A percentile compares a stretch with the other conserved stretches of the same genome.
phyloP scores from a whole-genome alignment of 2,797 vertebrate species.

The Myotis pilosus region DNA sequence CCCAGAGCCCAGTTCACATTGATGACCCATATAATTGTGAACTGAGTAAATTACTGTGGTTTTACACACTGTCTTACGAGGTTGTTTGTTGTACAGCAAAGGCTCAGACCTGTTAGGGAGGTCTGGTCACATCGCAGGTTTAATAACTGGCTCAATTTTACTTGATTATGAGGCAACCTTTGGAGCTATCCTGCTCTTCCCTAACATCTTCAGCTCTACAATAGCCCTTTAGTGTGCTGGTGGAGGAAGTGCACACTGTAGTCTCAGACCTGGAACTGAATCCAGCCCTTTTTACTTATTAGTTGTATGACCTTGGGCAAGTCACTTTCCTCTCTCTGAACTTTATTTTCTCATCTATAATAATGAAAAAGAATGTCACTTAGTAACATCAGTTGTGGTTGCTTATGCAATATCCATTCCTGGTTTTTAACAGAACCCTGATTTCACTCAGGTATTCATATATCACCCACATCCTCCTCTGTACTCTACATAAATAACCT shows the following conservation, averaged over 20 bases:
- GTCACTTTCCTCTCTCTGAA: background rate
- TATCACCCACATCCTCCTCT: background rate
- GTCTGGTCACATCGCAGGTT: background rate
- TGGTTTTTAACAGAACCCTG: background rate
- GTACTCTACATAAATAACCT: background rate
- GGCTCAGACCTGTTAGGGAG: background rate
- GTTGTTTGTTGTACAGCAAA: conserved; percentile 17
- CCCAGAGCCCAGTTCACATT: background rate
- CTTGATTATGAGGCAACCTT: background rate
- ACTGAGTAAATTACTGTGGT: conserved; percentile 3
- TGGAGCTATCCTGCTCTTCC: background rate
- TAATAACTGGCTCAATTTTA: background rate
- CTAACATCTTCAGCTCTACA: background rate
- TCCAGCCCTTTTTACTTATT: background rate
- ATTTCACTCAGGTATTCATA: background rate
- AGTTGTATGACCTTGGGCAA: background rate
- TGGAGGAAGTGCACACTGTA: background rate
- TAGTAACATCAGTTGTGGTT: background rate
- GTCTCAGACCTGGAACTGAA: background rate
- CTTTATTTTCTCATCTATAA: conserved; percentile 36
- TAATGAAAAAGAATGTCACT: background rate
- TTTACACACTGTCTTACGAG: conserved; percentile 42
- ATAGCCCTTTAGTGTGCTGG: background rate
- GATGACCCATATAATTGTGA: background rate
- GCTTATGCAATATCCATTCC: background rate